Conservation (phyloP, 1,140 invertebrate species). For the Rhopalosiphum padi region DNA sequence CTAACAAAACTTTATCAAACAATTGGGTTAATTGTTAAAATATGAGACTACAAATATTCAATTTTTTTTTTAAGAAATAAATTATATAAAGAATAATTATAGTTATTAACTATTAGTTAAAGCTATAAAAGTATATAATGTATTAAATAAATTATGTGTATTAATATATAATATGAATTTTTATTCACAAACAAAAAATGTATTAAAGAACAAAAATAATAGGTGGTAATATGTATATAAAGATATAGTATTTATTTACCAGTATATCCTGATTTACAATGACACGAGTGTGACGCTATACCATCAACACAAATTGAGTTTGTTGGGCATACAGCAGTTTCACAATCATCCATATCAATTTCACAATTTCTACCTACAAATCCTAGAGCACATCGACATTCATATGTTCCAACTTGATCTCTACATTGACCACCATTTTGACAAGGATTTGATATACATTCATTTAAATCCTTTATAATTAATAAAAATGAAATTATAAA, state of each 20-base stretch:
- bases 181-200: too few species aligned
- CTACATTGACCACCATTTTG: conserved; percentile 80
- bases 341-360: conserved; percentile 72
- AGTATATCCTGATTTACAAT: conserved; percentile 86
- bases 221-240: neutral
- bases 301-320: conserved; percentile 79
- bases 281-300: conserved; percentile 77
- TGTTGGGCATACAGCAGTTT: conserved; percentile 73
- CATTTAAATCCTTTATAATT: conserved; percentile 75
- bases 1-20: too few species aligned
- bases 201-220: too few species aligned
- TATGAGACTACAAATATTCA: too few species aligned
- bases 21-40: too few species aligned
- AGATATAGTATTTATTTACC: conserved; percentile 68
- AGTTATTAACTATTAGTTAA: too few species aligned
- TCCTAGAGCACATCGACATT: conserved; percentile 81
- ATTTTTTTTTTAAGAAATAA: too few species aligned
- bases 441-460: conserved; percentile 81
- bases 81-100: too few species aligned
- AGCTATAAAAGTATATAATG: too few species aligned
- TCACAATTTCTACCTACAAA: conserved; percentile 77
- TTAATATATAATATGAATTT: too few species aligned
- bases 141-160: too few species aligned
- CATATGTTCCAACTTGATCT: conserved; percentile 72
- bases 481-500: neutral